These are phyloP conservation scores for Rissa tridactyla DNA, from an alignment of 2,113 vertebrate species.

Conservation along the genomic window DNA sequence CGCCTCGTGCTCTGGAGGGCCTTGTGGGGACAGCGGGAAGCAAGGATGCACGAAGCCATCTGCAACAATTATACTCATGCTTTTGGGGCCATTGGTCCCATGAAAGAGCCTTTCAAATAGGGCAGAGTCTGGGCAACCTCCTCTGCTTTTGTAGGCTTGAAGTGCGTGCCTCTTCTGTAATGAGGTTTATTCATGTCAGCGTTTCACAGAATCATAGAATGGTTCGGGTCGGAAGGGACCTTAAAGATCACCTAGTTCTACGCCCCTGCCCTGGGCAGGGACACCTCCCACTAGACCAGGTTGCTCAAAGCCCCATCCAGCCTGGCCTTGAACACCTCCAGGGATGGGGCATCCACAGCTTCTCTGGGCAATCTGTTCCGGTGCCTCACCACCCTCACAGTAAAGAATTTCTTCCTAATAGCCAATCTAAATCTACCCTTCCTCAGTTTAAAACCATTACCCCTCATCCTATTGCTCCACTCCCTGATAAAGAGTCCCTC, in stretches of 20 bases:
- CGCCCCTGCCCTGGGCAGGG: neutral
- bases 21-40: neutral
- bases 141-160: neutral
- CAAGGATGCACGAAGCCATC: neutral
- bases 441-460: neutral
- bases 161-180: neutral
- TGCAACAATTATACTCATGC: neutral
- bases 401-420: neutral
- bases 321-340: neutral
- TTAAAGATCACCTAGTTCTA: neutral
- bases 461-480: neutral
- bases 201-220: neutral
- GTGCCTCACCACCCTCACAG: neutral
- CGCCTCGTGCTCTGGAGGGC: rapidly evolving
- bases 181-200: neutral
- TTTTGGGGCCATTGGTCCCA: neutral
- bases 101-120: neutral
- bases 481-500: neutral
- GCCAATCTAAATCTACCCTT: neutral
- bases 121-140: neutral
- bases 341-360: neutral
- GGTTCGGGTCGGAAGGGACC: neutral
- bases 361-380: no score
- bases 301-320: neutral
- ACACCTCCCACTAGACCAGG: neutral